Evolutionary conservation across 1,140 invertebrate genomes (phyloP).

Genomic region (Belonocnema kinseyi): DNA sequence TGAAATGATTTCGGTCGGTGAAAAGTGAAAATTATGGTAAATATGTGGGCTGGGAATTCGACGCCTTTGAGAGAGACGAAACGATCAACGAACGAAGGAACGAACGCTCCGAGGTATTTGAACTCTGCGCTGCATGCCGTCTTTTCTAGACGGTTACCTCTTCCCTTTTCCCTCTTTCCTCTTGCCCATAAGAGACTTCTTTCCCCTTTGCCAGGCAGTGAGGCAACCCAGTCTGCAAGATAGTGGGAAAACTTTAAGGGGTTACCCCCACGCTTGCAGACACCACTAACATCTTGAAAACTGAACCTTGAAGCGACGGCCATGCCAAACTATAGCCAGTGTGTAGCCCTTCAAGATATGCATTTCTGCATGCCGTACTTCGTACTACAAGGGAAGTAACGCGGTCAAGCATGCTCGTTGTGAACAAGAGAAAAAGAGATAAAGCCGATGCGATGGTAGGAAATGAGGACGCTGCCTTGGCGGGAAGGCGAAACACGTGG

Average conservation of each 20-base stretch:
- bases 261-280: slow-evolving; percentile 15
- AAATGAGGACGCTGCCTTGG: slow-evolving; percentile 45
- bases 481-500: slow-evolving; percentile 61
- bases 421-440: too few species aligned
- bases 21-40: too few species aligned
- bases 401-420: slow-evolving; percentile 7
- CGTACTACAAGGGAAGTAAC: slow-evolving; percentile 7
- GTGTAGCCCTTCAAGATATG: neutral
- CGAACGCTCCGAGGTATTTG: slow-evolving; percentile 54
- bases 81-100: too few species aligned
- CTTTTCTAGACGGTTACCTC: slow-evolving; percentile 3
- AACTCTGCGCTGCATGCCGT: slow-evolving; percentile 48
- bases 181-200: slow-evolving; percentile 31
- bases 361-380: neutral
- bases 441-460: neutral
- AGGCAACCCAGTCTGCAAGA: neutral
- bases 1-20: too few species aligned
- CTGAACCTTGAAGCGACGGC: neutral
- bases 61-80: neutral
- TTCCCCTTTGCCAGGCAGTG: slow-evolving; percentile 23
- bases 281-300: neutral
- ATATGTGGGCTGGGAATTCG: neutral
- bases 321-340: neutral
- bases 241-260: slow-evolving; percentile 14
- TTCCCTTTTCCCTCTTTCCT: slow-evolving; percentile 25